Evolutionary conservation across 2,797 vertebrate species (phyloP).

Genomic region (Myotis vivesi): DNA sequence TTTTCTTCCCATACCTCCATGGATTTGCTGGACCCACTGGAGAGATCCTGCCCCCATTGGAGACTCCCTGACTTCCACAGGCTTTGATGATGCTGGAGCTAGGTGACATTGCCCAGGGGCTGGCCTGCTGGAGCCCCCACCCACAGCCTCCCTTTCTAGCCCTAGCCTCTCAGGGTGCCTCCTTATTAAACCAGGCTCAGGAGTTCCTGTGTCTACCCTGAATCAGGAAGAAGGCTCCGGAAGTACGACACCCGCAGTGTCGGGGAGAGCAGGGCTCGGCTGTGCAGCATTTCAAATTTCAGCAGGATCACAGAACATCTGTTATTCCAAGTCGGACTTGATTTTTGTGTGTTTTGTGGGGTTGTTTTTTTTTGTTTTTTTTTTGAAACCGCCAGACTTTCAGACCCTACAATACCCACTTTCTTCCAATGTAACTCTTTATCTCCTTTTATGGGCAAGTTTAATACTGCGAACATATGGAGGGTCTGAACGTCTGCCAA

Average conservation of each 20-base stretch:
- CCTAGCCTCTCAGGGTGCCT: conserved; percentile 24
- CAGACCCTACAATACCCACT: conserved; percentile 84
- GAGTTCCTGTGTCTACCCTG: conserved; percentile 41
- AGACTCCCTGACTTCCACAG: not conserved
- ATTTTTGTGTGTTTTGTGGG: not conserved
- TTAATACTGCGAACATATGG: conserved; percentile 87
- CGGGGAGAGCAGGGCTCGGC: conserved; percentile 69
- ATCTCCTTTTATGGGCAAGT: conserved; percentile 86
- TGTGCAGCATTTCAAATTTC: conserved; percentile 80
- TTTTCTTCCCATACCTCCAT: not conserved
- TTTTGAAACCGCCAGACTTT: conserved; percentile 81
- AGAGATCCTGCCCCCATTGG: not conserved
- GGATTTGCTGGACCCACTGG: not conserved
- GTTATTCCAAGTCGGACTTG: conserved; percentile 81
- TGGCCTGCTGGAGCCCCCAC: not conserved
- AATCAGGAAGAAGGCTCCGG: conserved; percentile 55
- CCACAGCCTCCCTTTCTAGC: not conserved
- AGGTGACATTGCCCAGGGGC: rapidly evolving
- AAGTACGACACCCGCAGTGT: conserved; percentile 69
- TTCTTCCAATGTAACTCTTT: conserved; percentile 80
- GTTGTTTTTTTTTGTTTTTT: conserved; percentile 78
- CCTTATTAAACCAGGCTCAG: conserved; percentile 53
- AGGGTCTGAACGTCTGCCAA: conserved; percentile 86
- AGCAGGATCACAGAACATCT: conserved; percentile 76
- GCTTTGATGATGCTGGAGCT: not conserved